phyloP scores from a whole-genome alignment of 2,113 vertebrate species.

The Epinephelus moara region DNA sequence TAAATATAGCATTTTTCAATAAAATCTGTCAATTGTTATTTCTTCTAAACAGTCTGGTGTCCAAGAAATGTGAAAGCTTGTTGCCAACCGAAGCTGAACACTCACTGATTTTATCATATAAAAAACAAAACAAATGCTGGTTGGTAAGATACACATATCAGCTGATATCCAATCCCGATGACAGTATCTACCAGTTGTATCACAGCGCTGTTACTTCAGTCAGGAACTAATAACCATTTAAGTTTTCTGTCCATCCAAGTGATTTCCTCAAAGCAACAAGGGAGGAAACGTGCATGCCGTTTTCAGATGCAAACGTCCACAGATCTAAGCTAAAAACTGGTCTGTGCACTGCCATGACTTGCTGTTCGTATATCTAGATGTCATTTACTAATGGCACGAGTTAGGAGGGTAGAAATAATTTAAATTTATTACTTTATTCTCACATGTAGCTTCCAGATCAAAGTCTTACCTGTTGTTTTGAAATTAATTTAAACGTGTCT shows the following conservation, averaged over 20 bases:
- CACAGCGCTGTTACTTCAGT: conserved; percentile 3
- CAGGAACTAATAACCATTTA: conserved; percentile 1
- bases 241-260: conserved; percentile 15
- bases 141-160: conserved; percentile 1
- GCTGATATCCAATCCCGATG: conserved; percentile 15
- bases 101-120: conserved; percentile 24
- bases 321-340: conserved; percentile 61
- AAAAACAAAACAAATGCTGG: conserved; percentile 21
- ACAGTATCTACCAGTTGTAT: conserved; percentile 16
- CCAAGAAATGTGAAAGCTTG: conserved; percentile 16
- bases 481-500: conserved; percentile 77
- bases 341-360: conserved; percentile 77
- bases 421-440: conserved; percentile 43
- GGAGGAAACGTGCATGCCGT: conserved; percentile 50
- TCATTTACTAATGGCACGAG: conserved; percentile 51
- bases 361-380: conserved; percentile 49
- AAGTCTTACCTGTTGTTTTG: conserved; percentile 72
- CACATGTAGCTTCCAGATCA: conserved; percentile 73
- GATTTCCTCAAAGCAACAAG: conserved; percentile 2
- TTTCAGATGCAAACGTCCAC: conserved; percentile 54
- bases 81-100: conserved; percentile 17
- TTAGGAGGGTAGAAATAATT: conserved; percentile 55
- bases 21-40: conserved; percentile 5
- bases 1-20: neutral
- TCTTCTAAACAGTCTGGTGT: conserved; percentile 23